phyloP scores from a whole-genome alignment of 2,113 vertebrate species.

The Notothenia coriiceps region DNA sequence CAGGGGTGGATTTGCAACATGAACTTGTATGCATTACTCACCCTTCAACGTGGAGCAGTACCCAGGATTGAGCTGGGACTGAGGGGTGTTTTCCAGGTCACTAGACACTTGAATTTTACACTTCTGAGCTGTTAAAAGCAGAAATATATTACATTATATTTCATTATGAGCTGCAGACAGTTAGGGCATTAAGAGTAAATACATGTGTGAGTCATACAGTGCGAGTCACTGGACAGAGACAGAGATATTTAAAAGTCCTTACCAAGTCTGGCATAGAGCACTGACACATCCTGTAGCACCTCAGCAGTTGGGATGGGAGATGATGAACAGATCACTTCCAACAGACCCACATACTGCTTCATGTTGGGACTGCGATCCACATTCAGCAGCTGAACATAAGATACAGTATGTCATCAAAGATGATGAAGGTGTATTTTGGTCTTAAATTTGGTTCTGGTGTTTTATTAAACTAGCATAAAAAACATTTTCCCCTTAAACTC shows the following conservation, averaged over 20 bases:
- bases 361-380: slow-evolving; percentile 80
- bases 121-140: slow-evolving; percentile 75
- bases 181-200: slow-evolving; percentile 11
- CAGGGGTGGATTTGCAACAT: not conserved
- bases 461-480: not conserved
- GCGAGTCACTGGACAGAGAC: slow-evolving; percentile 7
- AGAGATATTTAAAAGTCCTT: slow-evolving; percentile 25
- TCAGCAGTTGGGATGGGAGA: slow-evolving; percentile 72
- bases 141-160: slow-evolving; percentile 17
- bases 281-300: slow-evolving; percentile 83
- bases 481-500: not conserved
- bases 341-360: slow-evolving; percentile 82
- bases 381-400: slow-evolving; percentile 67
- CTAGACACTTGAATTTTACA: slow-evolving; percentile 56
- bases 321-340: slow-evolving; percentile 80
- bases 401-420: not conserved
- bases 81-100: slow-evolving; percentile 68
- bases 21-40: slow-evolving; percentile 45
- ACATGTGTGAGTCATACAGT: slow-evolving; percentile 8
- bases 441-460: not conserved
- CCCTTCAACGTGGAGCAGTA: slow-evolving; percentile 83
- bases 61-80: slow-evolving; percentile 27
- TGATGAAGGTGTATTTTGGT: not conserved
- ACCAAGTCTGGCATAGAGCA: slow-evolving; percentile 84
- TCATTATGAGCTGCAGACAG: slow-evolving; percentile 14